phyloP scores from a whole-genome alignment of 2,113 vertebrate genomes.

The Bungarus multicinctus region DNA sequence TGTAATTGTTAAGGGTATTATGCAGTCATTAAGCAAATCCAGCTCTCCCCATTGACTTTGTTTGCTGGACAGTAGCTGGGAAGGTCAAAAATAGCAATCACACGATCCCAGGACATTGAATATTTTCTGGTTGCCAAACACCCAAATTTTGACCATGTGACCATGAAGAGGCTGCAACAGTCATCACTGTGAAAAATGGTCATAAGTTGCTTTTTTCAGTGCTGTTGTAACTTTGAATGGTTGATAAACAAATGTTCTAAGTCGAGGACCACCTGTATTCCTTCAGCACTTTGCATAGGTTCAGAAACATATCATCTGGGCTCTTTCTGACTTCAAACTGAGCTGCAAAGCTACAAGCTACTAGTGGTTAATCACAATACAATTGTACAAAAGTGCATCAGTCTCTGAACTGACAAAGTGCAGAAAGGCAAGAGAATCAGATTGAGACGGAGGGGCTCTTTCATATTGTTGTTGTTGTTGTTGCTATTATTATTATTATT shows the following conservation, averaged over 20 bases:
- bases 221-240: neutral
- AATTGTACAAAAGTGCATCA: neutral
- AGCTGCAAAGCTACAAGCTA: neutral
- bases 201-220: neutral
- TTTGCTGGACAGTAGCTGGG: neutral
- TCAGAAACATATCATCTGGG: neutral
- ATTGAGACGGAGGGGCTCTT: neutral
- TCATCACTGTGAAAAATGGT: neutral
- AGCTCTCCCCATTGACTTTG: neutral
- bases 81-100: too few relatives aligned
- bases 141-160: neutral
- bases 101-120: neutral
- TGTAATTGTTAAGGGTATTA: neutral
- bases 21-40: neutral
- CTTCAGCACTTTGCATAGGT: neutral
- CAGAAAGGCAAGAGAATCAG: neutral
- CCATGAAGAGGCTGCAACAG: neutral
- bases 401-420: neutral
- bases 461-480: too few relatives aligned
- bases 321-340: neutral
- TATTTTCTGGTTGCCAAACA: neutral
- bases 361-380: neutral
- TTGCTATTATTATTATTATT: too few relatives aligned
- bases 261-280: neutral
- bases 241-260: neutral